Conservation (phyloP, 2,797 vertebrate genomes). For the Oceanodroma leucorhoa region DNA sequence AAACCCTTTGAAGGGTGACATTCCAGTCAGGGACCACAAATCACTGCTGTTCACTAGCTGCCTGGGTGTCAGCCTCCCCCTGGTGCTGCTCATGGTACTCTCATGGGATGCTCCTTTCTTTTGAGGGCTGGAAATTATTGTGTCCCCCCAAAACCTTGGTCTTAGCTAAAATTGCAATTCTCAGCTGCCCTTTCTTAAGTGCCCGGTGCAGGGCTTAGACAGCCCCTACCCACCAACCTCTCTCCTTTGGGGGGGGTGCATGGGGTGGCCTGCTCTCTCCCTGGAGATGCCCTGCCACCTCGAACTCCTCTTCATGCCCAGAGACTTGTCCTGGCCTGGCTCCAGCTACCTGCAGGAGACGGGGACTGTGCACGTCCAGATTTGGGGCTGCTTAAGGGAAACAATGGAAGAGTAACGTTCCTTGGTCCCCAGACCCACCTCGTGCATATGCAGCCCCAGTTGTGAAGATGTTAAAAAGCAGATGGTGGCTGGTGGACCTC, state of each 20-base stretch:
- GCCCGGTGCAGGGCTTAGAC: fast-evolving
- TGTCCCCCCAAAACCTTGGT: not conserved
- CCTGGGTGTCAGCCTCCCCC: not conserved
- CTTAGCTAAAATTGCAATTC: not conserved
- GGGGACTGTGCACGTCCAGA: not conserved
- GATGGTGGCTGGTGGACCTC: not conserved
- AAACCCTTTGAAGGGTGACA: not conserved
- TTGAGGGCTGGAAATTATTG: not conserved
- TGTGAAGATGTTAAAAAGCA: not conserved
- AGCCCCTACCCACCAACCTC: not conserved
- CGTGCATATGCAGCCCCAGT: fast-evolving
- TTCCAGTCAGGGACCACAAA: not conserved
- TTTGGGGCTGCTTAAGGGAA: not conserved
- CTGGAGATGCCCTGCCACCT: not conserved
- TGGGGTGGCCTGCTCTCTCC: not conserved
- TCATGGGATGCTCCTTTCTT: not conserved
- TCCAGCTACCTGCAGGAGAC: not conserved
- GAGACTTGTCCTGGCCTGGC: not conserved
- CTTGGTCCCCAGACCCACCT: not conserved
- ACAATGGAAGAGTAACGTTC: not conserved
- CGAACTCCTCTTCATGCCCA: not conserved
- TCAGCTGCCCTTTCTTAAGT: not conserved
- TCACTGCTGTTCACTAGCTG: not conserved
- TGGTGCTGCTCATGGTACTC: not conserved
- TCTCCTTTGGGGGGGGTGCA: not conserved